Base-by-base conservation (phyloP, 2,113 vertebrate species). In the Bujurquina vittata region DNA sequence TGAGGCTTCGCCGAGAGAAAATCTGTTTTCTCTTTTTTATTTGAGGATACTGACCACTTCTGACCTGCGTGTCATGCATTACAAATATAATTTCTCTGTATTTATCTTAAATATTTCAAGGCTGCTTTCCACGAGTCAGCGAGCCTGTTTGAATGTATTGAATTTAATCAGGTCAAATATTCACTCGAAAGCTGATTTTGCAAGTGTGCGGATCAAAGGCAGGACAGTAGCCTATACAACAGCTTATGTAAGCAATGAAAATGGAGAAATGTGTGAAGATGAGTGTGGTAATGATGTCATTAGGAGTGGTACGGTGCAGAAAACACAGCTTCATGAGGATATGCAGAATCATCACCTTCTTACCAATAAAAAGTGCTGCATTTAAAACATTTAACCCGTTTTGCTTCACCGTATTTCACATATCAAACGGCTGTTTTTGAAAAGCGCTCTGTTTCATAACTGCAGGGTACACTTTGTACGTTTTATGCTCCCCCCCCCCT, bases 381-480 rank as follows among this genome's bases (percentile, higher is more conserved):
- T 95, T 95, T 94, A 93, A 91, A 93, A 88, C 93, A 94, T 94
- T 96, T 95, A 95, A 95, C 94, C 94, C 92, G 65, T 94, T 94
- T 94, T 90, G 90, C 92, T 94, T 93, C 52, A 6, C 89, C 83
- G 56, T 89, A 91, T 91, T 93, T 88, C 93, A 94, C 89, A 95
- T 94, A 95, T 96, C 94, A 95, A 95, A 95, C 82, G 88, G 86
- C 90, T 95, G 92, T 94, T 94, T 94, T 94, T 90, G 88, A 94
- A 94, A 94, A 94, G 93, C 80, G 60, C 93, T 93, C 82, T 79
- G 87, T 87, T 93, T 88, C 91, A 92, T 94, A 92, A 94, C 95
- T 96, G 93, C 91, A 95, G 95, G 95, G 94, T 95, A 93, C 80
- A 93, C 95, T 95, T 95, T 95, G 94, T 95, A 95, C 77, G 83